Base-by-base conservation (phyloP, 2,113 vertebrate genomes). In the Morone saxatilis region DNA sequence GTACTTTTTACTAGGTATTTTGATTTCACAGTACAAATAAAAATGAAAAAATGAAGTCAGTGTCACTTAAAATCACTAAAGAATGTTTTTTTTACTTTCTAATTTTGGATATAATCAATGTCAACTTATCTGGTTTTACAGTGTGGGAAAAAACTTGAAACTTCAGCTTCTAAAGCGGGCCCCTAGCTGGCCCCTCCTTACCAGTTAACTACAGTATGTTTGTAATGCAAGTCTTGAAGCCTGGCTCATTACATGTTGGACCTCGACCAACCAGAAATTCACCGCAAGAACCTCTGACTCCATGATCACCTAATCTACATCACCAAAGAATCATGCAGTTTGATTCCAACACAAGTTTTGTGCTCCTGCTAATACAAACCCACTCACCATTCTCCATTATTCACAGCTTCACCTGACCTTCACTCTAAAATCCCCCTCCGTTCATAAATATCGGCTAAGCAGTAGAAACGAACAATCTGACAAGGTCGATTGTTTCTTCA, bases 401-500 rank as follows among this genome's bases (percentile, higher is more conserved):
- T 38, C 40, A 57, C 68, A 59, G 16, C 53, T 67, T 47, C 47
- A 79, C 40, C 45, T 14, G 40, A n/a, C 79, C 80, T 59, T 72
- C 40, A n/a, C 69, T 51, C 53, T 65, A 17, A 73, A 76, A 79
- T 56, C 61, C 25, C 65, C 80, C 70, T 54, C 73, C 22, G 70
- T 77, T 83, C 69, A 76, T 71, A 38, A 83, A 81, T 66, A 81
- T 63, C 75, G 41, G 66, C 20, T 1, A 25, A 47, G 60, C 56
- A 2, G 59, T 4, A 54, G 22, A 71, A 65, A 80, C 0, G 75
- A 82, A 54, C 56, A 70, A 69, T 19, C 53, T 1, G 54, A 76
- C 90, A 85, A 87, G 81, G 86, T 83, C 78, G 60, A 89, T 41
- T 31, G 75, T 80, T 78, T 80, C 66, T 74, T 38, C 67, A 59